A percentile compares a stretch with the other conserved stretches of the same genome.
phyloP scores from a whole-genome alignment of 1,140 invertebrate species.

The Rhopalosiphum maidis region DNA sequence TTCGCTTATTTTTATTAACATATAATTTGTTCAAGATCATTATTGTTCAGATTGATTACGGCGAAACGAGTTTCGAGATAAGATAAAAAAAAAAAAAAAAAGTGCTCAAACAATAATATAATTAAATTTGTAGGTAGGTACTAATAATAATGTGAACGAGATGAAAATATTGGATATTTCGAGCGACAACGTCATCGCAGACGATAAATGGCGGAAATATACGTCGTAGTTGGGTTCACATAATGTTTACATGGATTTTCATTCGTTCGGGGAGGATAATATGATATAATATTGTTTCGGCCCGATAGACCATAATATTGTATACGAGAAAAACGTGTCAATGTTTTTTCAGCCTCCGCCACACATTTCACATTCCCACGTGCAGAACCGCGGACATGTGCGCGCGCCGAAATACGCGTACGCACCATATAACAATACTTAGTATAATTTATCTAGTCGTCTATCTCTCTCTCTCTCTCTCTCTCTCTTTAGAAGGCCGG shows the following conservation, averaged over 20 bases:
- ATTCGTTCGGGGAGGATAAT: background rate
- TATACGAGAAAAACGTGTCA: slow-evolving; percentile 22
- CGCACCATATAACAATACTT: background rate
- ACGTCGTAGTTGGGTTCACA: background rate
- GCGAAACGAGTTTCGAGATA: background rate
- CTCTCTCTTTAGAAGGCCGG: background rate
- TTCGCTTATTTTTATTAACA: background rate
- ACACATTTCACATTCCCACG: slow-evolving; percentile 37
- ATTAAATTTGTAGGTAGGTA: background rate
- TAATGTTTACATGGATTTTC: background rate
- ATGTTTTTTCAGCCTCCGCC: slow-evolving; percentile 38
- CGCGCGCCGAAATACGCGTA: slow-evolving; percentile 27
- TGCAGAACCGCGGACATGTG: slow-evolving; percentile 46
- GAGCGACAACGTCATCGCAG: background rate
- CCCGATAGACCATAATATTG: background rate
- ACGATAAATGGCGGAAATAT: background rate
- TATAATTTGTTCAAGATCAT: background rate
- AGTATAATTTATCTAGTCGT: background rate
- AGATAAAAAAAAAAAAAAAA: background rate
- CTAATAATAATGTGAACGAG: background rate
- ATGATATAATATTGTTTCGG: background rate
- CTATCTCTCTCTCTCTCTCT: background rate
- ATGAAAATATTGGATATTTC: background rate
- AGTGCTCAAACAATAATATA: background rate
- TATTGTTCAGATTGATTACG: background rate